Evolutionary conservation across 2,797 vertebrate species (phyloP).

Genomic region (Lagorchestes hirsutus): DNA sequence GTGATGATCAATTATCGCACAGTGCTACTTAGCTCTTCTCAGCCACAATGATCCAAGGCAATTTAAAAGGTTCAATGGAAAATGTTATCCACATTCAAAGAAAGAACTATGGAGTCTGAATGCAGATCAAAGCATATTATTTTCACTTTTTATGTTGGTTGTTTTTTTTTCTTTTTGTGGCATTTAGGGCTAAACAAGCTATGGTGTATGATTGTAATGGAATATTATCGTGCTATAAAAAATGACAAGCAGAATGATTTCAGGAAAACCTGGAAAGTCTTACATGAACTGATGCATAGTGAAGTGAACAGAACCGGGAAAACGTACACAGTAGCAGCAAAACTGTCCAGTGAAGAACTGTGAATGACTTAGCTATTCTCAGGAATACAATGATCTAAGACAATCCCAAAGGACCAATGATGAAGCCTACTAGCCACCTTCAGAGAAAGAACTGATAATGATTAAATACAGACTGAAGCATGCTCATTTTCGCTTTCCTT

Average conservation of each 20-base stretch:
- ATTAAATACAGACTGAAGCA: neutral
- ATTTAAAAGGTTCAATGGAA: neutral
- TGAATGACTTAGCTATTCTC: neutral
- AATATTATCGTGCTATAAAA: neutral
- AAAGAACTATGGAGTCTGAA: neutral
- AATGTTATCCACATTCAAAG: neutral
- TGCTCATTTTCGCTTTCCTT: neutral
- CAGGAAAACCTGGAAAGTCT: neutral
- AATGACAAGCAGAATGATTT: neutral
- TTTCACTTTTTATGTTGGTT: too few species aligned
- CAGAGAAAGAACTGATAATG: neutral
- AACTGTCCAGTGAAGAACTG: neutral
- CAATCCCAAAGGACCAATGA: neutral
- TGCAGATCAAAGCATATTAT: neutral
- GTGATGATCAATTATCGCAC: neutral
- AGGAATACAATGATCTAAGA: neutral
- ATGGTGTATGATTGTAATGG: neutral
- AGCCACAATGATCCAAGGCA: neutral
- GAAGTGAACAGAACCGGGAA: neutral
- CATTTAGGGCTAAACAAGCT: neutral
- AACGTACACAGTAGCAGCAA: neutral
- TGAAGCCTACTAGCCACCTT: neutral
- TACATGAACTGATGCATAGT: neutral
- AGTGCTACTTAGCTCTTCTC: neutral
- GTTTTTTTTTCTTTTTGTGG: neutral